Base-by-base conservation (phyloP, 2,113 vertebrate species). In the Salvelinus namaycush region DNA sequence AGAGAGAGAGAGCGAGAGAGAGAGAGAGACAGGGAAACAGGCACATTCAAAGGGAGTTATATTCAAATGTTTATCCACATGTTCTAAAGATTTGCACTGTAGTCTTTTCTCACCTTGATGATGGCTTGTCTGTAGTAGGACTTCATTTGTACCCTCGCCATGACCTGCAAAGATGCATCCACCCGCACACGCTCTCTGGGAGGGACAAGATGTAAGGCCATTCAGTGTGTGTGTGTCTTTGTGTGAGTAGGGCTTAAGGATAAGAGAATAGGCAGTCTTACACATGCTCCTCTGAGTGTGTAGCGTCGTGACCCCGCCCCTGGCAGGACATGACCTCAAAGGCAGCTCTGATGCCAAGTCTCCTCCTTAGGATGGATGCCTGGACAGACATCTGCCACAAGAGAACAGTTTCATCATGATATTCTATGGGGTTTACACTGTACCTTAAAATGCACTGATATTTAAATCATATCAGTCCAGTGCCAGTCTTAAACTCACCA, bases 291-390 rank as follows among this genome's bases (percentile, higher is more conserved):
- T 62, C 22, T 39, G 2, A 48, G 34, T 57, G 60, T 6, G 69
- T 49, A 0, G 51, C 67, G 49, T 72, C 81, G 12, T 79, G 70
- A 2, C 44, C 9, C 27, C 76, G 68, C 16, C 79, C 72, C 14
- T 77, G 5, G 62, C 89, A 94, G 76, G 91, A 92, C 18, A 99
- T 94, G 68, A 99, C 95, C 84, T 96, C 94, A 69, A 96, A 99
- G 0, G 98, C 97, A 5, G 96, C 97, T 57, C 96, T 90, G 81
- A 95, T 95, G 16, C 97, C 98, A 76, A 99, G 86, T 5, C 96
- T 89, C 34, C 97, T 94, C 86, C 98, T 93, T 64, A 97, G 91
- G 83, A 99, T 93, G 0, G 97, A 98, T 0, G 97, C 94, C 87
- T 98, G 96, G 16, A 99, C 91, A 0, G 98, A 98, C 88, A 98